Evolutionary conservation across 2,797 vertebrate species (phyloP), one percentile per base, ranked within the genome.

Genomic region (Gadopsis marmoratus): DNA sequence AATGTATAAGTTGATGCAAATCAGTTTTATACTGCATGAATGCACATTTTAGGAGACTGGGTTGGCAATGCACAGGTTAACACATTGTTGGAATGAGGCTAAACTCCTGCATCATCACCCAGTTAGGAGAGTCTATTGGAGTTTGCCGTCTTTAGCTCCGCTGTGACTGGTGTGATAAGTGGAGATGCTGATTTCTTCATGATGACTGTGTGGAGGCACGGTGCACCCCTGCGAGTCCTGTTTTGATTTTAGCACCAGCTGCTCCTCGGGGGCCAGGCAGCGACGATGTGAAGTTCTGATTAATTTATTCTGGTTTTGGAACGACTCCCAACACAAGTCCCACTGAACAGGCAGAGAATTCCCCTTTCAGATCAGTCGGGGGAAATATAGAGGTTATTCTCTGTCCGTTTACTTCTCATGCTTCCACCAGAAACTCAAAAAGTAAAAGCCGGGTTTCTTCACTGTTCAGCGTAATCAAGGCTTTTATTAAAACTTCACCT

Each of bases 301-400:
- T 86, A 73, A 86, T 87, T 80, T 82, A 82, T 76, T 84, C 81
- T 45, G 69, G 45, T 56, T 76, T 71, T 71, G 77, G 54, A 87
- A 59, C 17, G 16, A 53, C 66, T 83, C 73, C 41, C 45, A 60
- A 66, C 74, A 74, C 26, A 35, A 77, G 66, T 79, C 55, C 39
- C 41, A 41, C 65, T 39, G 29, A 82, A 60, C 59, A 71, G 41
- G 29, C 47, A 39, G 26, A 74, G 60, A 76, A 72, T 74, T 76
- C 65, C 70, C 67, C 73, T 37, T 62, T 58, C 43, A 51, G 71
- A 86, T 82, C 78, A 85, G 81, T 73, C 33, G 53, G 50, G 78
- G 59, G n/a, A 71, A 51, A 26, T 58, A 6, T 1, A 33, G 68
- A 54, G 39, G 33, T 73, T 80, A 60, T 54, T 75, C 72, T 76